Conservation (phyloP, 1,140 invertebrate species). For the Wiebesia pumilae region DNA sequence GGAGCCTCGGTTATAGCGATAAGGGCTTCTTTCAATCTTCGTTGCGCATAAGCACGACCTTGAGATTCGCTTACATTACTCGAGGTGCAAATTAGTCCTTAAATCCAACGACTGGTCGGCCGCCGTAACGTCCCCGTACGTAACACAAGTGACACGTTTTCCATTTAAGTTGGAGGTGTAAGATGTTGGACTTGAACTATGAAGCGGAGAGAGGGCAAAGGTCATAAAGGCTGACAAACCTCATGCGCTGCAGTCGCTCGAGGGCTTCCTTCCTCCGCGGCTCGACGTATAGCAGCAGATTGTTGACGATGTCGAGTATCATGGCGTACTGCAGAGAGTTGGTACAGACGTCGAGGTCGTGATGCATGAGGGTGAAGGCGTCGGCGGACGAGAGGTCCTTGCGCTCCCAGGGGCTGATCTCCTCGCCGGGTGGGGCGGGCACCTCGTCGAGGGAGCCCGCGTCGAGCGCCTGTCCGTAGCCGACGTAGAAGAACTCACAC, state of each 20-base stretch:
- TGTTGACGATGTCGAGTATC: conserved; percentile 98
- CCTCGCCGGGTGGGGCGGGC: conserved; percentile 82
- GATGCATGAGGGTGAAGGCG: conserved; percentile 98
- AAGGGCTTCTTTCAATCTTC: too few relatives aligned
- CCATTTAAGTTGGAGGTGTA: too few relatives aligned
- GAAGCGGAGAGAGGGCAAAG: neutral
- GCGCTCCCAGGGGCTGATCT: conserved; percentile 83
- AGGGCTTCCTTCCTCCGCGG: conserved; percentile 94
- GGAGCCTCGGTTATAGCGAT: too few relatives aligned
- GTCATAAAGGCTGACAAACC: conserved; percentile 72
- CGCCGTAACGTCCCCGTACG: too few relatives aligned
- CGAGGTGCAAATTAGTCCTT: too few relatives aligned
- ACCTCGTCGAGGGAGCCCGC: conserved; percentile 80
- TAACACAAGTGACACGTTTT: too few relatives aligned
- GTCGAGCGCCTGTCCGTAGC: conserved; percentile 91
- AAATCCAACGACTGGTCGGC: too few relatives aligned
- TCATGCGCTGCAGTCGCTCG: conserved; percentile 91
- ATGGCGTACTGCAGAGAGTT: conserved; percentile 97
- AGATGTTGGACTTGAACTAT: too few relatives aligned
- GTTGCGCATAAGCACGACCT: too few relatives aligned
- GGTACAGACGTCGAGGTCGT: conserved; percentile 97
- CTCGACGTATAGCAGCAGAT: conserved; percentile 96
- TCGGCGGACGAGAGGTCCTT: conserved; percentile 90
- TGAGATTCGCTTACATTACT: too few relatives aligned
- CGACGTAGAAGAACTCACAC: conserved; percentile 98